Evolutionary conservation across 2,113 vertebrate genomes (phyloP).

Genomic region (Turdus rufiventris): DNA sequence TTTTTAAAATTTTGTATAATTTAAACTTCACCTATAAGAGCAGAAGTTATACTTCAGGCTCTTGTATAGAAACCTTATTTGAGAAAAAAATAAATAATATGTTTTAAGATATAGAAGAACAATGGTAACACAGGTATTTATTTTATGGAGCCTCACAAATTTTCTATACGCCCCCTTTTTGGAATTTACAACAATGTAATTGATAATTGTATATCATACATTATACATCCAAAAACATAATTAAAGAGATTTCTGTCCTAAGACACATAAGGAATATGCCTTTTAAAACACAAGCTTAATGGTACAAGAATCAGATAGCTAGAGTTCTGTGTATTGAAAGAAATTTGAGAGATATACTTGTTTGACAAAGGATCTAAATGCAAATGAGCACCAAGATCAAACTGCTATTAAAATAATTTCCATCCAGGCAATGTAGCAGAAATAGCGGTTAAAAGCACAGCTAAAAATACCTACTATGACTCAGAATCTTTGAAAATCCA

Average conservation of each 20-base stretch:
- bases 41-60: background rate
- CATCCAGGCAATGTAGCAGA: background rate
- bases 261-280: background rate
- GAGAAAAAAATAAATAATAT: background rate
- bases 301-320: background rate
- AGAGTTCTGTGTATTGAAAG: background rate
- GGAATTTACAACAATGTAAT: background rate
- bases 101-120: background rate
- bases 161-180: background rate
- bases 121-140: background rate
- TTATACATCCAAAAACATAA: background rate
- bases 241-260: background rate
- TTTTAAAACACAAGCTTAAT: background rate
- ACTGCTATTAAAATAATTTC: background rate
- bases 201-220: background rate
- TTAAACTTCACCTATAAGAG: background rate
- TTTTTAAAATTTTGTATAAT: background rate
- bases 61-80: background rate
- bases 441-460: background rate
- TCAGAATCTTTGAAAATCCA: constrained; percentile 39
- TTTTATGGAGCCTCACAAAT: background rate
- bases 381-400: background rate
- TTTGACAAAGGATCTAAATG: background rate
- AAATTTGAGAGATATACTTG: background rate
- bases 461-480: constrained; percentile 25